Conservation (phyloP, 2,113 vertebrate genomes). For the Empidonax alnorum region DNA sequence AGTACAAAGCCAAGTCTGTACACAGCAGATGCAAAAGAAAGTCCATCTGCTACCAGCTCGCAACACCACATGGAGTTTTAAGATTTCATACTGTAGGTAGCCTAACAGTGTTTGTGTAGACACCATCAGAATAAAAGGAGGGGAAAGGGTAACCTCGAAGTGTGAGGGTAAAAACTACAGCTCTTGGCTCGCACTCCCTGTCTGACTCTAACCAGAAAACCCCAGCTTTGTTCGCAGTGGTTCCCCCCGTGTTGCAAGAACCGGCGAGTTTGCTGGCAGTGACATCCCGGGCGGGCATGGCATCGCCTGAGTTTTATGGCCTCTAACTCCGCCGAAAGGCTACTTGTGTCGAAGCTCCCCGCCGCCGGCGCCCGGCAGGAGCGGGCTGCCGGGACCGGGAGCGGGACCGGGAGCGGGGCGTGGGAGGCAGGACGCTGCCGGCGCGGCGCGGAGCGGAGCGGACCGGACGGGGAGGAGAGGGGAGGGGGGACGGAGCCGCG, state of each 20-base stretch:
- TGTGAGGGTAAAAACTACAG: conserved; percentile 76
- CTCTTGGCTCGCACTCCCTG: conserved; percentile 68
- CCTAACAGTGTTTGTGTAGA: conserved; percentile 82
- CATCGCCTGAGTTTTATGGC: conserved; percentile 84
- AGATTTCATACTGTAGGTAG: conserved; percentile 90
- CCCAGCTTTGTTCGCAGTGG: conserved; percentile 78
- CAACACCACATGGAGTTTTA: conserved; percentile 94
- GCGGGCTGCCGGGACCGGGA: conserved; percentile 62
- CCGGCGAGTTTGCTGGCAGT: conserved; percentile 78
- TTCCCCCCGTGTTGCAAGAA: conserved; percentile 67
- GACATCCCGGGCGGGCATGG: conserved; percentile 78
- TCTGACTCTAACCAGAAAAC: conserved; percentile 69
- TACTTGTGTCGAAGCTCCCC: conserved; percentile 81
- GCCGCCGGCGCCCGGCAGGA: conserved; percentile 64
- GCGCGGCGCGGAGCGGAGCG: background rate
- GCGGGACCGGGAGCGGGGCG: background rate
- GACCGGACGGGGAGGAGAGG: background rate
- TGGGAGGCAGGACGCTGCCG: background rate
- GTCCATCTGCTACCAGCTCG: conserved; percentile 99
- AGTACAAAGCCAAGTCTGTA: conserved; percentile 99
- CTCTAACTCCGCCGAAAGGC: conserved; percentile 80
- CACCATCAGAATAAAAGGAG: conserved; percentile 82
- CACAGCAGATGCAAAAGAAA: conserved; percentile 98
- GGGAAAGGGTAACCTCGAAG: conserved; percentile 78
- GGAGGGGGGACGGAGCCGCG: background rate